Evolutionary conservation across 2,888 invertebrate species (phyloP).

Genomic region (Vannuccia rotundouncinata): DNA sequence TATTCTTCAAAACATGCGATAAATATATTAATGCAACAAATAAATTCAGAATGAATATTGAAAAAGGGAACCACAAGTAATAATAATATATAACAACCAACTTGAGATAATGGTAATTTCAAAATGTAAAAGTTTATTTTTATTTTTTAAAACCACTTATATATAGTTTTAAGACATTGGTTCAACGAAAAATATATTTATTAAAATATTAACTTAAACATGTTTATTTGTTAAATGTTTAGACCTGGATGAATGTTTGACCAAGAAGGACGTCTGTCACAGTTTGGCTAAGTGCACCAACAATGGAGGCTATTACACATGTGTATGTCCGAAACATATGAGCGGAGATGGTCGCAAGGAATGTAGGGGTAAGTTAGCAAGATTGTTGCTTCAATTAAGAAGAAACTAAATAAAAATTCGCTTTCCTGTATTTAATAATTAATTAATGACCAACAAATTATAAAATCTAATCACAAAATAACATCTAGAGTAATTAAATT

Average conservation of each 20-base stretch:
- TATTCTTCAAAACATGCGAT: no score
- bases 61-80: neutral
- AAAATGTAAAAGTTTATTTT: no score
- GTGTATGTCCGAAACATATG: slow-evolving; percentile 27
- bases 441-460: no score
- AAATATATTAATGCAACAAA: neutral
- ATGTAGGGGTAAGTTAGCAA: slow-evolving; percentile 12
- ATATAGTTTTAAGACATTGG: no score
- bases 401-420: no score
- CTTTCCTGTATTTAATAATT: no score
- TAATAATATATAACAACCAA: neutral
- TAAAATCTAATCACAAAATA: neutral
- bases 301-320: slow-evolving; percentile 15
- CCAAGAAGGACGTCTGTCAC: slow-evolving; percentile 27
- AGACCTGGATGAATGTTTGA: slow-evolving; percentile 32
- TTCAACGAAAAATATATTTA: no score
- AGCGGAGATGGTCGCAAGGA: slow-evolving; percentile 11
- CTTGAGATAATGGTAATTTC: no score
- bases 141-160: no score
- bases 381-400: no score
- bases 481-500: neutral
- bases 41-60: neutral
- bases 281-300: slow-evolving; percentile 16
- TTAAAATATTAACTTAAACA: no score
- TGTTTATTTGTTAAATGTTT: neutral